A percentile compares a stretch with the other conserved stretches of the same genome.
Evolutionary conservation across 2,888 invertebrate genomes (phyloP).

Genomic region (Furcula furcula): DNA sequence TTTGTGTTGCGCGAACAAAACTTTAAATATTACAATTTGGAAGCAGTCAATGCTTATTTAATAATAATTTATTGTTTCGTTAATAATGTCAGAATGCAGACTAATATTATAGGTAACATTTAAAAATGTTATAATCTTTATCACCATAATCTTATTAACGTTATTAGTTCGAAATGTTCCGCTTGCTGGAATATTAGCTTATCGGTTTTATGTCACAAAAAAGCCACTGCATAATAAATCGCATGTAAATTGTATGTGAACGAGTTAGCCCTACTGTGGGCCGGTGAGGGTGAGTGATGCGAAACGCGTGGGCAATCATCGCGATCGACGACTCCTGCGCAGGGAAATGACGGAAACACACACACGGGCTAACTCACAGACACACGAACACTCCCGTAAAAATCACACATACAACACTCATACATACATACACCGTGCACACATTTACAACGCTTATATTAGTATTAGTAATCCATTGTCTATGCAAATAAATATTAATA

Average conservation of each 20-base stretch:
- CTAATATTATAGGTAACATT: not conserved
- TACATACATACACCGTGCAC: constrained; percentile 21
- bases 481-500: constrained; percentile 69
- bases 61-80: not conserved
- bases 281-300: constrained; percentile 76
- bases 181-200: constrained; percentile 51
- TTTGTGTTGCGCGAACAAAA: not conserved
- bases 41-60: not conserved
- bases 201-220: constrained; percentile 60
- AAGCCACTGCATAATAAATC: constrained; percentile 57
- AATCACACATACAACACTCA: too few species aligned
- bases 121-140: not conserved
- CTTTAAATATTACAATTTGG: not conserved
- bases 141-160: constrained; percentile 20
- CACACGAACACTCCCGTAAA: constrained; percentile 19
- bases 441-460: constrained; percentile 12
- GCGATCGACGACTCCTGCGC: constrained; percentile 75
- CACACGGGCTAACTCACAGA: constrained; percentile 36
- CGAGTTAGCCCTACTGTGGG: constrained; percentile 64
- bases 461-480: constrained; percentile 64
- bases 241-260: constrained; percentile 76
- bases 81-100: not conserved
- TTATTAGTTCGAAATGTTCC: constrained; percentile 20
- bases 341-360: constrained; percentile 69
- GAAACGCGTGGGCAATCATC: constrained; percentile 79